Evolutionary conservation across 2,888 invertebrate species (phyloP).

Genomic region (Aleiodes testaceus): DNA sequence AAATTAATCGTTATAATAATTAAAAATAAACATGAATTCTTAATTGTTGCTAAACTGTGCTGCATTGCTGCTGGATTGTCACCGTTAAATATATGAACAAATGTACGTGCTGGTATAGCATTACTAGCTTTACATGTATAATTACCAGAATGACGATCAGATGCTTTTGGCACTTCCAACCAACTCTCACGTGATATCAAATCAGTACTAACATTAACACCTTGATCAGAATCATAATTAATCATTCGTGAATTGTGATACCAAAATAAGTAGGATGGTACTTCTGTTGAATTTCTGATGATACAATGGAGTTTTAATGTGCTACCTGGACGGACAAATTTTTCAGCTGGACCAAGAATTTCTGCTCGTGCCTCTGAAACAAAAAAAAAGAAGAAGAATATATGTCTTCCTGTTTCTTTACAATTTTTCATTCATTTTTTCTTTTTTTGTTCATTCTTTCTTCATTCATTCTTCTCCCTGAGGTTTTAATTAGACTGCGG

Average conservation of each 20-base stretch:
- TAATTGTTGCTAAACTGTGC: conserved; percentile 74
- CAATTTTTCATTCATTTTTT: conserved; percentile 14
- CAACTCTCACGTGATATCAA: conserved; percentile 81
- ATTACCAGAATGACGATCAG: conserved; percentile 87
- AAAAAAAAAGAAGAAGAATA: conserved; percentile 28
- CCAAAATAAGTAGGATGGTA: conserved; percentile 85
- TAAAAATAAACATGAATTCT: conserved; percentile 13
- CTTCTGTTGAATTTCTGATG: conserved; percentile 88
- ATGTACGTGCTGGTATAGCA: conserved; percentile 89
- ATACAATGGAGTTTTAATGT: conserved; percentile 87
- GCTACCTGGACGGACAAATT: conserved; percentile 90
- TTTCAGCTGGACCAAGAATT: conserved; percentile 89
- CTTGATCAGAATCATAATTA: conserved; percentile 90
- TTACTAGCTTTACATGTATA: conserved; percentile 93
- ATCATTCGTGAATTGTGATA: conserved; percentile 94
- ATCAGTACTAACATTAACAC: conserved; percentile 90
- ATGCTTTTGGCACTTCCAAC: conserved; percentile 76
- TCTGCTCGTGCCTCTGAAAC: conserved; percentile 88
- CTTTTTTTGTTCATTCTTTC: conserved; percentile 2
- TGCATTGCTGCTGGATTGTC: conserved; percentile 90
- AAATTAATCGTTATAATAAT: conserved; percentile 3
- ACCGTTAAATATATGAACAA: conserved; percentile 92
- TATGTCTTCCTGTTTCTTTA: neutral
- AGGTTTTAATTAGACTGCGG: too few relatives aligned
- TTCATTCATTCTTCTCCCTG: too few relatives aligned